phyloP scores from a whole-genome alignment of 1,140 invertebrate genomes.

The Lepidurus packardi region DNA sequence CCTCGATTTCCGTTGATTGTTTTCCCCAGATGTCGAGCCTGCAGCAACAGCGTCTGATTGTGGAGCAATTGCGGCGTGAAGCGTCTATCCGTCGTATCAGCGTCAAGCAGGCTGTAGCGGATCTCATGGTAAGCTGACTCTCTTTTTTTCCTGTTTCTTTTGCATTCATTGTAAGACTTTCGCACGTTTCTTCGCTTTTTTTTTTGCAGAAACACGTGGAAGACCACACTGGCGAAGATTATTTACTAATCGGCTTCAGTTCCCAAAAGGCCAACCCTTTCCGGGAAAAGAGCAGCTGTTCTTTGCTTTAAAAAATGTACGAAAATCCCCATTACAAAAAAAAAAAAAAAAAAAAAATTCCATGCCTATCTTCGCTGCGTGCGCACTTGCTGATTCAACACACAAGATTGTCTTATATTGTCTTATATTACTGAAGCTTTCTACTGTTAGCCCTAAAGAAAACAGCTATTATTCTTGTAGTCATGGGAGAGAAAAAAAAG shows the following conservation, averaged over 20 bases:
- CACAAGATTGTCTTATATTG: neutral
- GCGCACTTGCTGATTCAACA: slow-evolving; percentile 17
- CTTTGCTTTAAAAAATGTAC: slow-evolving; percentile 60
- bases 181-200: slow-evolving; percentile 25
- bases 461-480: neutral
- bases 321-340: neutral
- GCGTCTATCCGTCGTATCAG: slow-evolving; percentile 80
- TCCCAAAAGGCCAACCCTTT: slow-evolving; percentile 96
- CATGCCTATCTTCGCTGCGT: neutral
- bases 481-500: neutral
- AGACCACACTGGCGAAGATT: slow-evolving; percentile 90
- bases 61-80: slow-evolving; percentile 87
- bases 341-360: neutral
- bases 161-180: slow-evolving; percentile 32
- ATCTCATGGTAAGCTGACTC: slow-evolving; percentile 62
- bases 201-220: slow-evolving; percentile 66
- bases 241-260: slow-evolving; percentile 88
- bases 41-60: slow-evolving; percentile 84
- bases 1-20: neutral
- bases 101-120: slow-evolving; percentile 81
- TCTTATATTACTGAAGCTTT: neutral
- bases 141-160: neutral
- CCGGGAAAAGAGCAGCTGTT: slow-evolving; percentile 90
- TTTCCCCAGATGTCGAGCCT: slow-evolving; percentile 63
- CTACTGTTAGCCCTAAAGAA: neutral